phyloP scores from a whole-genome alignment of 2,888 invertebrate species.

The Ophioninae sp. region DNA sequence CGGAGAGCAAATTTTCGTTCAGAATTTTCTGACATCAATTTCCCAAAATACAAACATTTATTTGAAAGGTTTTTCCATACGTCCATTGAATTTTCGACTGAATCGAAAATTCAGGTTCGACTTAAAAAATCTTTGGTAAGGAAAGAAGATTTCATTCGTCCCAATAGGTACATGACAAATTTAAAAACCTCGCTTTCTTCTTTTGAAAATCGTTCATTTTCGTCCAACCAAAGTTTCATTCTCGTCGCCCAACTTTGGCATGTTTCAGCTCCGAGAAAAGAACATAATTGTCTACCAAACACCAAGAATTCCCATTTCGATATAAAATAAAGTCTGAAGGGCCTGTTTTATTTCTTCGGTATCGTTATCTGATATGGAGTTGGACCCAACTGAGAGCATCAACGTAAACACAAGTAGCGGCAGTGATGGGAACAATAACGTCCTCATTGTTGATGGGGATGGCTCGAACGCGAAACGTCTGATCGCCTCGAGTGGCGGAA shows the following conservation, averaged over 20 bases:
- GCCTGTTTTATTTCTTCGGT: background rate
- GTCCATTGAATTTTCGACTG: background rate
- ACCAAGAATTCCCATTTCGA: background rate
- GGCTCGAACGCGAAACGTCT: conserved; percentile 62
- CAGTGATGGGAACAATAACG: conserved; percentile 60
- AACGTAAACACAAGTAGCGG: conserved; percentile 54
- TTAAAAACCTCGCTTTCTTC: background rate
- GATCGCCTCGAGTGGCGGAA: conserved; percentile 82
- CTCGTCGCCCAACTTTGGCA: background rate
- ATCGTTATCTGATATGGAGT: conserved; percentile 70
- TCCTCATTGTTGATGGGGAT: conserved; percentile 50
- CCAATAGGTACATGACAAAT: background rate
- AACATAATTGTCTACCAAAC: background rate
- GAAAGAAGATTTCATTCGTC: background rate
- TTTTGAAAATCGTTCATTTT: too few species aligned
- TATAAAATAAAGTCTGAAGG: conserved; percentile 17
- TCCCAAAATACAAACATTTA: conserved; percentile 9
- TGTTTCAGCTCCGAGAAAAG: background rate
- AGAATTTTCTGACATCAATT: background rate
- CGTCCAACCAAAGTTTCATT: too few species aligned
- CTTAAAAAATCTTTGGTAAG: too few species aligned
- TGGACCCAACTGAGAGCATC: conserved; percentile 67
- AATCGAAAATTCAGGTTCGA: background rate
- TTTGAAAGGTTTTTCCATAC: conserved; percentile 6
- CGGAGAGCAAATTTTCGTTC: conserved; percentile 11